These are phyloP conservation scores for Cephus cinctus DNA, from an alignment of 1,140 invertebrate genomes.

Conservation along the genomic window DNA sequence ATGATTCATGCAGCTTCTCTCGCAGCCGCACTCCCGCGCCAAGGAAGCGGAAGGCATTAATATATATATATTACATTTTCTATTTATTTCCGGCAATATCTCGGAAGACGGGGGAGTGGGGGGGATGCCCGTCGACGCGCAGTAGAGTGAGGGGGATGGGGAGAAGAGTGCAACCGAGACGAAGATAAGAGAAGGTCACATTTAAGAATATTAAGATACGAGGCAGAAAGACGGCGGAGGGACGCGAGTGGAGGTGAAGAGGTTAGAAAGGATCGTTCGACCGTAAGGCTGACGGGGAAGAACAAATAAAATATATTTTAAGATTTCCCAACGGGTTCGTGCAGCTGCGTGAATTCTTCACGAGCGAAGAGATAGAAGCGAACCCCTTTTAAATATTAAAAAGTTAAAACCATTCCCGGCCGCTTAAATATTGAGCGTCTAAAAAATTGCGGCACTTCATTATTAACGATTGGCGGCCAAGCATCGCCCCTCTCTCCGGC, in stretches of 20 bases:
- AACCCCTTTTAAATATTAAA: constrained; percentile 48
- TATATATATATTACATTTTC: constrained; percentile 2
- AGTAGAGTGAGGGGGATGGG: no score
- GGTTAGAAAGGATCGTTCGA: no score
- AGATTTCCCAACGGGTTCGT: constrained; percentile 27
- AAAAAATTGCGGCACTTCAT: constrained; percentile 41
- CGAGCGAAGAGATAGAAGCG: constrained; percentile 29
- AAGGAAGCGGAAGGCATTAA: constrained; percentile 16
- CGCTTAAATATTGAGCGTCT: constrained; percentile 42
- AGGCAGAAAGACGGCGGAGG: no score
- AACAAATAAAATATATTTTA: constrained; percentile 25
- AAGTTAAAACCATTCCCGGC: constrained; percentile 46
- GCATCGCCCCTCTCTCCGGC: background rate
- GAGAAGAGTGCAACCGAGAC: no score
- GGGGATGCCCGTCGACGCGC: no score
- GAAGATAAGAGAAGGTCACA: background rate
- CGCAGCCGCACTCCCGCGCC: constrained; percentile 6
- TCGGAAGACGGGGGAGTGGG: no score
- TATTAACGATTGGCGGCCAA: constrained; percentile 28
- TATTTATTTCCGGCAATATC: background rate
- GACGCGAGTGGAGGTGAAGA: no score
- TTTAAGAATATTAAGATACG: no score
- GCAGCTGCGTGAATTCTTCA: constrained; percentile 30
- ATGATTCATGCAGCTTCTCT: constrained; percentile 45
- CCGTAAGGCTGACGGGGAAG: no score